Evolutionary conservation across 2,797 vertebrate species (phyloP), one percentile per base, ranked within the genome.

Genomic region (Protonibea diacanthus): DNA sequence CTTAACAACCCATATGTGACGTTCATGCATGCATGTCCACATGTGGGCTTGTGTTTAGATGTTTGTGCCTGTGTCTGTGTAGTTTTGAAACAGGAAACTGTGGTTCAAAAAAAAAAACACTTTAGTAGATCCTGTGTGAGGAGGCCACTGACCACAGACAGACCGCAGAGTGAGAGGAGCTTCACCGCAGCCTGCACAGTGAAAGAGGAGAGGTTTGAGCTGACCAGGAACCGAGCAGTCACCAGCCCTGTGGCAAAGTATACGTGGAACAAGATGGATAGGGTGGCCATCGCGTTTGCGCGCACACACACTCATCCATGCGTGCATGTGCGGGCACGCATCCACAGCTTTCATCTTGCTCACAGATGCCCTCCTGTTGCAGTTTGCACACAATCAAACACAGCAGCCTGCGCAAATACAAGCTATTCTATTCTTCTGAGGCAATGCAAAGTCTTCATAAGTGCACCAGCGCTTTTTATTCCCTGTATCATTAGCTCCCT

Each of bases 131-230:
- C 65, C 71, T 85, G 79, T 84, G 82, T 78, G 71, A 84, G 65
- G 57, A 86, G 80, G 60, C 87, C 72, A 59, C 76, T 77, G 84
- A 91, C 88, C 91, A 89, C 89, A 89, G 86, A 64, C 56, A 8
- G 29, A 76, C 85, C 89, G 15, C 86, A 88, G 76, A 77, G 58
- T 73, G 57, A 85, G 71, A 56, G 27, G 58, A 81, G 65, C 55
- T 56, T 2, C 17, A 78, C 85, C 82, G 8, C 81, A 77, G 74
- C 60, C 48, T 77, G 64, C 79, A 63, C 1, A 4, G 69, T 71
- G 71, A 86, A 76, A 80, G 63, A 69, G 48, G 81, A 86, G 78
- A 89, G 14, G 57, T 76, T 49, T 78, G 79, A 89, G 75, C 42
- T 68, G 73, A 76, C 75, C 42, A 6, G 71, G 60, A 73, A 78